Base-by-base conservation (phyloP, 1,140 invertebrate genomes). In the Zophobas atratus region DNA sequence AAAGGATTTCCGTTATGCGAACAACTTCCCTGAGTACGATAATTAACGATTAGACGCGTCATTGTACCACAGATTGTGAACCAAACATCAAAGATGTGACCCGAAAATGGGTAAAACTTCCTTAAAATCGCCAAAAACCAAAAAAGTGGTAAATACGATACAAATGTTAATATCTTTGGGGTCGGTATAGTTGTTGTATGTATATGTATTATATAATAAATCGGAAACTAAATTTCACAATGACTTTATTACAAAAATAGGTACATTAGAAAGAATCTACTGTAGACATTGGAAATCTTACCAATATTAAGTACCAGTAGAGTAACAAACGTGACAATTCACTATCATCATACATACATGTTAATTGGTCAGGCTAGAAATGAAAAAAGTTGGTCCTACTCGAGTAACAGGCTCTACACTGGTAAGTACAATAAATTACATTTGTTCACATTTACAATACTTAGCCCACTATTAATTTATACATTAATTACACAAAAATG, bases 221-320 rank as follows among this genome's bases (percentile, higher is more conserved):
- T 20, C 20, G 3, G 38, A 38, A 60, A 39, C 2, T 1, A 6
- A 6, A n/a, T 60, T 67, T 43, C 1, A 41, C 33, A 67, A 51
- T n/a, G n/a, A 67, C 39, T 72, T 72, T 72, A 72, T 72, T 72
- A 72, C 70, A 72, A 72, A 72, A 72, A 72, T 72, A 67, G 60
- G 60, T 67, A 72, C 70, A 72, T 53, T 72, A 72, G n/a, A 72
- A 72, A 51, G 70, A 32, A 35, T 32, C 60, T 67, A 67, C 60
- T 33, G 60, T 2, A 51, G 39, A 43, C 41, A 43, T 46, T 43
- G 60, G 2, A 51, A 20, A 32, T 72, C 49, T 72, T 72, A 48
- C 39, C 70, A 51, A 72, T 33, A 51, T 72, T 72, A 72, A 72
- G 70, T 72, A 72, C 70, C 70, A 35, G n/a, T 55, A 72, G 70